Evolutionary conservation across 1,140 invertebrate species (phyloP).

Genomic region (Charaxes varanes): DNA sequence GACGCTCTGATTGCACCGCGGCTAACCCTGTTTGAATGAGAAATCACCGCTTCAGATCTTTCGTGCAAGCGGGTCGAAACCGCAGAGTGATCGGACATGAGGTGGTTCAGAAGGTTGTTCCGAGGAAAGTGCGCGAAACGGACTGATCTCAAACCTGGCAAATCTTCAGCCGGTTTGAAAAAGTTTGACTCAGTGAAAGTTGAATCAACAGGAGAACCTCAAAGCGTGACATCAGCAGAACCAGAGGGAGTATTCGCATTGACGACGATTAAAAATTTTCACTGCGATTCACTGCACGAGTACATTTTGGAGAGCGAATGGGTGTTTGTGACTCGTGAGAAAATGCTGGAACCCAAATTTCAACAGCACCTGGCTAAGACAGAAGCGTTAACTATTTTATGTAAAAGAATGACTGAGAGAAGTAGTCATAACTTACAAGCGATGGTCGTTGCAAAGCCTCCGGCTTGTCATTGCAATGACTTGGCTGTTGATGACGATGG

Average conservation of each 20-base stretch:
- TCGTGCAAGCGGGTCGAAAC: constrained; percentile 77
- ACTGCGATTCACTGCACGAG: constrained; percentile 41
- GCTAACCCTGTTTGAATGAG: constrained; percentile 72
- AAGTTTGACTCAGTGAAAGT: constrained; percentile 18
- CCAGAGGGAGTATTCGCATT: constrained; percentile 43
- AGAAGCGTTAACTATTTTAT: constrained; percentile 38
- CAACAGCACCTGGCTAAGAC: constrained; percentile 40
- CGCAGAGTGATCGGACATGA: constrained; percentile 75
- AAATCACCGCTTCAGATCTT: constrained; percentile 76
- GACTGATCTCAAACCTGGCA: constrained; percentile 23
- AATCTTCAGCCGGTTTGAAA: constrained; percentile 9
- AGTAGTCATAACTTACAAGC: constrained; percentile 27
- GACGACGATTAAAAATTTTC: constrained; percentile 58
- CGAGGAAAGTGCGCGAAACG: constrained; percentile 66
- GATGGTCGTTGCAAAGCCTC: constrained; percentile 36
- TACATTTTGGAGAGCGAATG: constrained; percentile 55
- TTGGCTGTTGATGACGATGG: constrained; percentile 24
- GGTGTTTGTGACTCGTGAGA: constrained; percentile 47
- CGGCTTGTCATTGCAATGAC: constrained; percentile 49
- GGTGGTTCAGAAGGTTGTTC: constrained; percentile 78
- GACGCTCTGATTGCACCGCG: constrained; percentile 24
- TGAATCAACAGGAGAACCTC: constrained; percentile 16
- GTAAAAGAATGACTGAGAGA: constrained; percentile 34
- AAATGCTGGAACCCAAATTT: constrained; percentile 47
- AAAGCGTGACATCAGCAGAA: constrained; percentile 14